Evolutionary conservation across 92 coral and sea anemone genomes (phyloP), one percentile per base, ranked within the genome.

Genomic region (Siderastrea radians): DNA sequence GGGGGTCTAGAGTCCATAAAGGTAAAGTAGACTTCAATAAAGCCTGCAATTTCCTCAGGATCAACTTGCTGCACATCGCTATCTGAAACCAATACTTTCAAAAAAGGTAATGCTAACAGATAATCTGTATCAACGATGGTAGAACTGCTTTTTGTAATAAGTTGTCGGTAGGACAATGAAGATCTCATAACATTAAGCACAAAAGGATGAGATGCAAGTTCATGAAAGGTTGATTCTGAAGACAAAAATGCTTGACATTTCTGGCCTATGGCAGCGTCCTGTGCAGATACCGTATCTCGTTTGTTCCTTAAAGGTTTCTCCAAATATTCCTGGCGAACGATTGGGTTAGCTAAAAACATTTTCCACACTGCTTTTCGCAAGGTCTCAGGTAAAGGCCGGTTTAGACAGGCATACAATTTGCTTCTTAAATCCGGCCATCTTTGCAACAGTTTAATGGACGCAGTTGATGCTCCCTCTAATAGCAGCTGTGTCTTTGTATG

Each of bases 91-190:
- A 95, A 47, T 3, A 86, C 94, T 82, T 86, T 86, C 74, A 95
- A 86, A 70, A 95, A 93, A 45, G 98, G 98, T 49, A 95, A 73
- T 2, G 87, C 78, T 55, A 95, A 79, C 66, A 95, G 63, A 73
- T 91, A 95, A 86, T 95, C 98, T 78, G 98, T 95, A 62, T 95
- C 98, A 70, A 87, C 93, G 26, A 95, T 82, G 45, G 95, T 77
- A 26, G 91, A 86, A 48, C 79, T 74, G 47, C 78, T 70, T 49
- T 74, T 95, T 76, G 89, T 49, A n/a, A 72, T 66, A 5, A 71
- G 61, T 17, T 84, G 83, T 44, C 90, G 67, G 81, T 91, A 72
- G 8, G 91, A 90, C 60, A 80, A n/a, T 3, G 86, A 52, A 55
- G 86, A 84, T 63, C 69, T 78, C 81, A 92, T 81, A 72, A 90